phyloP scores from a whole-genome alignment of 2,113 vertebrate species.

The Cheirogaleus medius region DNA sequence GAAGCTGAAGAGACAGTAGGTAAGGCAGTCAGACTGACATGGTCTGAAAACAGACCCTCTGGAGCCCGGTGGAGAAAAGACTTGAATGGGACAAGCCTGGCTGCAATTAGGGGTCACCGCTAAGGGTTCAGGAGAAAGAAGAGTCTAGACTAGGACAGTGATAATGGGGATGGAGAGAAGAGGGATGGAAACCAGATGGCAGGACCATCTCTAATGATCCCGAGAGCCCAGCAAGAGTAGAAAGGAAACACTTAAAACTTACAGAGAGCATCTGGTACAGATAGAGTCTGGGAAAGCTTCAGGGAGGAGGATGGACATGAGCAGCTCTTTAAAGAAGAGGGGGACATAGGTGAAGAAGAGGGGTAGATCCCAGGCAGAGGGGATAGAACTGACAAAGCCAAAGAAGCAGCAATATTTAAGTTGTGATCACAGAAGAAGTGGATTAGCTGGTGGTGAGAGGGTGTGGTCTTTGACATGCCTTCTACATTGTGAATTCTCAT shows the following conservation, averaged over 20 bases:
- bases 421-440: not conserved
- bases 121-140: not conserved
- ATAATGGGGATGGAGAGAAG: not conserved
- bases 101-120: not conserved
- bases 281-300: not conserved
- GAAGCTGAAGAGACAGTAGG: not conserved
- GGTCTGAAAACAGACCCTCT: not conserved
- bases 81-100: not conserved
- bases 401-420: not conserved
- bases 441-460: not conserved
- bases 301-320: not conserved
- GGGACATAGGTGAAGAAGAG: not conserved
- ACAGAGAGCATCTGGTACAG: not conserved
- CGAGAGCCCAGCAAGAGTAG: not conserved
- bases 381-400: not conserved
- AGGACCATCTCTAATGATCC: not conserved
- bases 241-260: not conserved
- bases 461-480: no score
- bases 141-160: not conserved
- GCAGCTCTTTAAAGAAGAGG: not conserved
- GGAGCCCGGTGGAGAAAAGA: not conserved
- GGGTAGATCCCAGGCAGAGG: not conserved
- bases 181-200: not conserved
- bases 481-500: not conserved
- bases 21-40: not conserved